A percentile compares a stretch with the other conserved stretches of the same genome.
These are phyloP conservation scores for Cephalopterus ornatus DNA, from an alignment of 2,113 vertebrate species.

Conservation along the genomic window DNA sequence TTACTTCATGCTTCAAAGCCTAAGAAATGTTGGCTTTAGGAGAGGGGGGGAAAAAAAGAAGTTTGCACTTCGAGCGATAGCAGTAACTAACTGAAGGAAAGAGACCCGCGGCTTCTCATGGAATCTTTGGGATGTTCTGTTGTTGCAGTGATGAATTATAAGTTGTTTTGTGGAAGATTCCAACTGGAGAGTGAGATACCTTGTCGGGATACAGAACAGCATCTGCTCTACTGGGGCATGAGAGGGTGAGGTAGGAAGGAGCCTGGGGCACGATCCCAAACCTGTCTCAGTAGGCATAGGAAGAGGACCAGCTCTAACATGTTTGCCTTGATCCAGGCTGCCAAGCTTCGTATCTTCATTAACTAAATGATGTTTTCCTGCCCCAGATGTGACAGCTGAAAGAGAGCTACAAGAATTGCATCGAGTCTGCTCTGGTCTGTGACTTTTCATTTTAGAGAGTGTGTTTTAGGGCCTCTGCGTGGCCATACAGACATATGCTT, in stretches of 20 bases:
- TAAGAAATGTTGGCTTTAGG: not conserved
- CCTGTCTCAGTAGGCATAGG: not conserved
- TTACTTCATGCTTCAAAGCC: conserved; percentile 64
- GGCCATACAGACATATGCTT: not conserved
- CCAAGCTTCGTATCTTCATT: not conserved
- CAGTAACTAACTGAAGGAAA: conserved; percentile 2
- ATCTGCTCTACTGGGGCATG: rapidly evolving
- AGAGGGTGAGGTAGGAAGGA: not conserved
- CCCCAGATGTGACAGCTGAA: not conserved
- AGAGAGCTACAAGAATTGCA: not conserved
- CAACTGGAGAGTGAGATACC: rapidly evolving
- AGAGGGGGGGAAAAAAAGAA: not conserved
- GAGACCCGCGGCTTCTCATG: not conserved
- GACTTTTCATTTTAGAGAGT: not conserved
- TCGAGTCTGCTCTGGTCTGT: not conserved
- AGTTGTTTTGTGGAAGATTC: not conserved
- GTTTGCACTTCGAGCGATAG: not conserved
- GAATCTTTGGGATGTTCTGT: not conserved
- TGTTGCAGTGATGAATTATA: not conserved
- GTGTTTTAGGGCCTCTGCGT: not conserved
- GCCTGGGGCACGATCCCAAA: not conserved
- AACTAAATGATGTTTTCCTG: not conserved
- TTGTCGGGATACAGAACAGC: not conserved
- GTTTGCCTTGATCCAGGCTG: not conserved
- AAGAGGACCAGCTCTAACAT: not conserved